A percentile compares a stretch with the other conserved stretches of the same genome.
phyloP scores from a whole-genome alignment of 2,113 vertebrate genomes.

The Trogon surrucura region DNA sequence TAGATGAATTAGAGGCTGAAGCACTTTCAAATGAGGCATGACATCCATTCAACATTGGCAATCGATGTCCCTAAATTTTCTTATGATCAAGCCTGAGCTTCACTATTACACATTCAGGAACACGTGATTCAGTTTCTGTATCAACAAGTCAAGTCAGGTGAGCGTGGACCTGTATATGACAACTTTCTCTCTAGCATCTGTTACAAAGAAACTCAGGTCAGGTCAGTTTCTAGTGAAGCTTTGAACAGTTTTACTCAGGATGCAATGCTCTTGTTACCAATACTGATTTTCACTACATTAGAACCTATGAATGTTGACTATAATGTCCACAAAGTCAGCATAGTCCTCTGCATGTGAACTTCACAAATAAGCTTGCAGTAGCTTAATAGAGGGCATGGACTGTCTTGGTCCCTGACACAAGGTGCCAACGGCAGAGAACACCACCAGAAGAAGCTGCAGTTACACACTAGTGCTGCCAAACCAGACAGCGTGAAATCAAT shows the following conservation, averaged over 20 bases:
- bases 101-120: neutral
- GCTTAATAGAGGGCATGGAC: neutral
- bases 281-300: neutral
- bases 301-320: neutral
- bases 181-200: neutral
- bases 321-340: neutral
- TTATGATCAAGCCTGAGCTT: neutral
- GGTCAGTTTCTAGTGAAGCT: neutral
- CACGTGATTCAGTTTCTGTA: neutral
- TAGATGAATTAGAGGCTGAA: neutral
- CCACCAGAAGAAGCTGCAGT: neutral
- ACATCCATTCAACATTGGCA: neutral
- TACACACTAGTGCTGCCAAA: neutral
- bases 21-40: neutral
- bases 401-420: neutral
- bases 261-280: neutral
- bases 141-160: neutral
- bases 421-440: neutral
- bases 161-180: accelerated
- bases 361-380: neutral
- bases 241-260: neutral
- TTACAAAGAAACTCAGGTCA: neutral
- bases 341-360: neutral
- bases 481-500: neutral
- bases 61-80: neutral